These are phyloP conservation scores for Aspidiotus rigidus DNA, from an alignment of 2,888 invertebrate species.

Conservation along the genomic window DNA sequence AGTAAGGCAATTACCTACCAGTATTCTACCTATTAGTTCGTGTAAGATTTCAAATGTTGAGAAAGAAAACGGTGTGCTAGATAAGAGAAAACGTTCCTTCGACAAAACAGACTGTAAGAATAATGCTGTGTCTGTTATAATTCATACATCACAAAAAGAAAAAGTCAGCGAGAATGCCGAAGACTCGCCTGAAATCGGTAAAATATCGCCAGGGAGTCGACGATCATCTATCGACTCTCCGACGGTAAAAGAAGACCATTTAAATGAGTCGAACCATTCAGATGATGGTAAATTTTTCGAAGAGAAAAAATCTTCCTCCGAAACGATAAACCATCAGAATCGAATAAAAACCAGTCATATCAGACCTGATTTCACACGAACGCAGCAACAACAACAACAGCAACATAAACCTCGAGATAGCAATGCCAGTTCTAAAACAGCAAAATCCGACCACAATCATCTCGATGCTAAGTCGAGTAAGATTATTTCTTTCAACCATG, in stretches of 20 bases:
- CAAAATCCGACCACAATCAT: not conserved
- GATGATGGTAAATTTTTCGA: conserved; percentile 10
- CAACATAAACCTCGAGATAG: not conserved
- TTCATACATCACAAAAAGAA: conserved; percentile 24
- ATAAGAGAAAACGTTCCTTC: conserved; percentile 28
- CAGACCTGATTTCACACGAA: not conserved
- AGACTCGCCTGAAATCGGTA: conserved; percentile 15
- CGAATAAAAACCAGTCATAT: not conserved
- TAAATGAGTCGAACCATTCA: not conserved
- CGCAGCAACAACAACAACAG: not conserved
- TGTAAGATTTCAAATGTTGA: not conserved
- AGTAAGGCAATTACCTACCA: not conserved
- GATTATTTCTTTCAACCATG: conserved; percentile 11
- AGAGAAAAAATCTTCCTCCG: not conserved
- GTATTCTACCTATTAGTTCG: not conserved
- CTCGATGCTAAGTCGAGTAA: not conserved
- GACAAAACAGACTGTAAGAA: conserved; percentile 3
- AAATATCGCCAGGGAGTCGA: not conserved
- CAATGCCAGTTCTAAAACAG: not conserved
- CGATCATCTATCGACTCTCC: conserved; percentile 18
- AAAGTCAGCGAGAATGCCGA: conserved; percentile 19
- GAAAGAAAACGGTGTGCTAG: conserved; percentile 24
- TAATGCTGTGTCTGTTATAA: conserved; percentile 13
- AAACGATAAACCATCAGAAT: conserved; percentile 8
- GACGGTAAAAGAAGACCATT: conserved; percentile 12